Evolutionary conservation across 2,888 invertebrate genomes (phyloP), one percentile per base, ranked within the genome.

Genomic region (Sphecodes monilicornis): DNA sequence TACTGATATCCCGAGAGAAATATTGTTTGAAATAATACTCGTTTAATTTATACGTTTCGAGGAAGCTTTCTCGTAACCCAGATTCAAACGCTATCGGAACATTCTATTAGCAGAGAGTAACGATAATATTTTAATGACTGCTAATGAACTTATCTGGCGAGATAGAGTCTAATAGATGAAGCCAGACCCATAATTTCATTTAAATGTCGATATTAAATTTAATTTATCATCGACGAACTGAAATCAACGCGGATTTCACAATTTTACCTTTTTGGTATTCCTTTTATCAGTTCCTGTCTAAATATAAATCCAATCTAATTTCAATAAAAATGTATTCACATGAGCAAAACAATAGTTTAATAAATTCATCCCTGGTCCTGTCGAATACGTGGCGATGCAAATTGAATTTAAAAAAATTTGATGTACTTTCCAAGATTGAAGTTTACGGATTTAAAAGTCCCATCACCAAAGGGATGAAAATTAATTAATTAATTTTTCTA

Each of bases 61-160:
- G 66, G 36, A 66, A 66, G 36, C 66, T 66, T 32, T 22, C 18
- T 22, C 36, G 66, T 66, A 39, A 39, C 22, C 36, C 22, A 36
- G 36, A 39, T 36, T 22, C 11, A 36, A n/a, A 10, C 36, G 8
- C 22, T 66, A 66, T 66, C 22, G 22, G 66, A 66, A 39, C 36
- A 66, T 66, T 36, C 36, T 32, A 36, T 66, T 66, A 22, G 18
- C 64, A 32, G 29, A 18, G 10, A 22, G 11, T 22, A 66, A 36
- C 66, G 32, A 66, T 66, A 66, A 36, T 36, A 36, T 36, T 36
- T 64, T 16, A 29, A 64, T 64, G 60, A 64, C 60, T 32, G 60
- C 60, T 64, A 64, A 64, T 64, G 32, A 64, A 64, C 60, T 64
- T 32, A 29, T 64, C 26, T 29, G 32, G 18, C 60, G 60, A 29